Evolutionary conservation across 2,888 invertebrate species (phyloP).

Genomic region (Leptinotarsa peninsularis): DNA sequence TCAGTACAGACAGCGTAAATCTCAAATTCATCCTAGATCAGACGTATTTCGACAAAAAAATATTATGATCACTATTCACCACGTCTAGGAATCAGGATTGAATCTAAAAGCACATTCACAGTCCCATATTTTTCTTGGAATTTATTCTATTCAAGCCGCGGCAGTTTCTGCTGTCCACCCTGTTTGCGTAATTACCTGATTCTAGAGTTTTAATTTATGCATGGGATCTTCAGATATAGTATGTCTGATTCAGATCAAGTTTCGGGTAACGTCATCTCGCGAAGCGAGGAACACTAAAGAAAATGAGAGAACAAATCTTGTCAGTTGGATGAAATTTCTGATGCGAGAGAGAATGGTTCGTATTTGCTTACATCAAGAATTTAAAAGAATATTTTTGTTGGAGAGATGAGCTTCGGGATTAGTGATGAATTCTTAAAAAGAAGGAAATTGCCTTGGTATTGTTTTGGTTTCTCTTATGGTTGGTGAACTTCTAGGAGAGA

Average conservation of each 20-base stretch:
- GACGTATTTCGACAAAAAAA: too few species aligned
- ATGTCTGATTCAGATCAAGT: slow-evolving; percentile 1
- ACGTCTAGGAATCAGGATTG: too few species aligned
- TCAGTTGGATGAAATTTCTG: slow-evolving; percentile 14
- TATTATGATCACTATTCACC: too few species aligned
- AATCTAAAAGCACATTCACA: too few species aligned
- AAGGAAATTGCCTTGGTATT: slow-evolving; percentile 19
- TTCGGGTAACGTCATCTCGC: background rate
- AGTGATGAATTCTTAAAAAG: slow-evolving; percentile 19
- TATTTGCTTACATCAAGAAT: slow-evolving; percentile 24
- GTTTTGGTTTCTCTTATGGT: background rate
- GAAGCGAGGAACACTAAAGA: background rate
- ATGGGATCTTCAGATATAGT: background rate
- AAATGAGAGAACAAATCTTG: background rate
- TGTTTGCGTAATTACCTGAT: background rate
- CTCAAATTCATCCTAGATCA: too few species aligned
- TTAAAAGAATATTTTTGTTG: background rate
- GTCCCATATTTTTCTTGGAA: too few species aligned
- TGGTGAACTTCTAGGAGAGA: background rate
- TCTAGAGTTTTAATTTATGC: background rate
- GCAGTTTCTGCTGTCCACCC: background rate
- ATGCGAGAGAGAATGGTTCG: background rate
- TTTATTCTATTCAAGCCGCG: too few species aligned
- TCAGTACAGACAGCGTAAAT: too few species aligned
- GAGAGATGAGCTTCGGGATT: slow-evolving; percentile 1